Evolutionary conservation across 2,888 invertebrate genomes (phyloP), one percentile per base, ranked within the genome.

Genomic region (Meta bourneti): DNA sequence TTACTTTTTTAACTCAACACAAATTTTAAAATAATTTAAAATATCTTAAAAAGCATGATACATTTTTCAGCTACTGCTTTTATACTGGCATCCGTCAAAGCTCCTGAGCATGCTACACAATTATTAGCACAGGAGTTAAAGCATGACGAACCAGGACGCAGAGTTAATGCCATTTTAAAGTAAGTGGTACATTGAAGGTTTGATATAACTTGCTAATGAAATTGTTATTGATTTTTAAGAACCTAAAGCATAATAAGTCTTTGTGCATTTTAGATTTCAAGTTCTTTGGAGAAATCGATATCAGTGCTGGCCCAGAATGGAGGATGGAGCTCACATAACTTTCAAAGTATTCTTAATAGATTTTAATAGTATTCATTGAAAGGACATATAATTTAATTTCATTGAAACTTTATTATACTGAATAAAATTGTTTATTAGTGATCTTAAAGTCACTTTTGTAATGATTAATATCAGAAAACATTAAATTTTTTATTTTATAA

Each of bases 221-320:
- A 61, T 11, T 11, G 11, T 61, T 7, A 16, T 61, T 61, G 61
- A 5, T 61, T 61, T 61, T 61, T 1, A 13, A 1, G 54, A 54
- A 8, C 13, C 11, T 61, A 61, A 9, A 61, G 8, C 6, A 61
- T 61, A 16, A 61, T 61, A 9, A 61, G 20, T 13, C 61, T 54
- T 11, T 80, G 13, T 48, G 0, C 6, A 71, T 72, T 93, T 51
- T 91, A 96, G 98, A 93, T 99, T 98, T 95, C 97, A 98, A 96
- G 97, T 98, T 0, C 96, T 99, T 93, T 99, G 99, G 99, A 98
- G 98, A 94, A 97, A 98, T 93, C 96, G 99, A 1, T 99, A 98
- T 95, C 99, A 99, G 96, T 98, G 99, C 0, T 99, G 99, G 99
- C 98, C 99, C 0, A 96, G 99, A 91, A 99, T 99, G 99, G 99